phyloP scores from a whole-genome alignment of 2,888 invertebrate species.

The Lysandra coridon region DNA sequence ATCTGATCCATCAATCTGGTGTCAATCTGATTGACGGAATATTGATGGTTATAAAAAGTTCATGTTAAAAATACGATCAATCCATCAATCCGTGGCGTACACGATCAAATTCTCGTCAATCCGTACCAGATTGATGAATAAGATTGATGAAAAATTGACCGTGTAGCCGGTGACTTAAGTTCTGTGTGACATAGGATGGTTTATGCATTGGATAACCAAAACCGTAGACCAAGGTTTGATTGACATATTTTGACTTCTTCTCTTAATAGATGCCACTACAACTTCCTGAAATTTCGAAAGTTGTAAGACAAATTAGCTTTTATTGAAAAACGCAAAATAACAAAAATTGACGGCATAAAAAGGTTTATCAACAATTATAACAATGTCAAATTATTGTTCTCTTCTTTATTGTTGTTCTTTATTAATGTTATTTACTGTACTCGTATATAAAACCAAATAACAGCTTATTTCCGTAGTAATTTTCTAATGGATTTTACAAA shows the following conservation, averaged over 20 bases:
- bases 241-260: background rate
- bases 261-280: background rate
- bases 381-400: background rate
- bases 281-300: background rate
- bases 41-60: no score
- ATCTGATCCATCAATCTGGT: no score
- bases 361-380: background rate
- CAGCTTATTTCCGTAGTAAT: background rate
- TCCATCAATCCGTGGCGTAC: no score
- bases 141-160: no score
- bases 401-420: background rate
- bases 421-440: background rate
- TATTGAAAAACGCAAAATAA: no score
- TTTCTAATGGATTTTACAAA: conserved; percentile 35
- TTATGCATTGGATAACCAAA: background rate
- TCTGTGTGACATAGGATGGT: background rate
- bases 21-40: no score
- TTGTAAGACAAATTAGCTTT: no score
- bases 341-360: no score
- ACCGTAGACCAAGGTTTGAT: background rate
- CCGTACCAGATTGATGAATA: no score
- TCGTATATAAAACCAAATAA: background rate
- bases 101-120: no score
- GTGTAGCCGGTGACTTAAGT: background rate
- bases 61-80: no score